Base-by-base conservation (phyloP, 2,113 vertebrate species). In the Sorex araneus region DNA sequence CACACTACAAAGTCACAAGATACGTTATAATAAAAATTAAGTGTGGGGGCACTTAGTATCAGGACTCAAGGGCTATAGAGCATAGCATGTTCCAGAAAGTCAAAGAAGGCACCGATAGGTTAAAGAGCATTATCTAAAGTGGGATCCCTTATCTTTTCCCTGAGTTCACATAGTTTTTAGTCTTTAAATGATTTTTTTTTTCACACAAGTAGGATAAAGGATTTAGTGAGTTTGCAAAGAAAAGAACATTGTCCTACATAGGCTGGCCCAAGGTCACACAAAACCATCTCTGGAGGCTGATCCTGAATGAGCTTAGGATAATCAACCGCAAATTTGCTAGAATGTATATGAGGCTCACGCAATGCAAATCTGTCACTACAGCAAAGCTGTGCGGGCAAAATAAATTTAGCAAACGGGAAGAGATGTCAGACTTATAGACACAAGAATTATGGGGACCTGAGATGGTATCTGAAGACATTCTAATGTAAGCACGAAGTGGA, bases 311-410 rank as follows among this genome's bases (percentile, higher is more conserved):
- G 30, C 82, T 90, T 75, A 54, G 79, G 71, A 75, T 84, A 92
- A 95, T 95, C 83, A 96, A n/a, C 71, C 54, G 60, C 45, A 78
- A 95, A 94, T 87, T 92, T 95, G 76, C 70, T 86, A 71, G 73
- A 90, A 69, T 90, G 43, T 71, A 90, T 78, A 86, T 13, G 28
- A 91, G 30, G 23, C 40, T 93, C 67, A 60, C 34, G 88, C 30
- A 75, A 82, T 95, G 71, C 82, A 94, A 95, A 88, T 89, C 75
- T 85, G 89, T 84, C 40, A 87, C 40, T 81, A 66, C 18, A 87
- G 84, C 47, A 88, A 90, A 95, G 77, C 73, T 84, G 54, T 89
- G 71, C 69, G 91, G 89, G 83, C 77, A 80, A 83, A 94, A 95
- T 73, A 91, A 92, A 93, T 69, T 40, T 36, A 81, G 43, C 86